Conservation (phyloP, 2,888 invertebrate species). For the Nebria salina region DNA sequence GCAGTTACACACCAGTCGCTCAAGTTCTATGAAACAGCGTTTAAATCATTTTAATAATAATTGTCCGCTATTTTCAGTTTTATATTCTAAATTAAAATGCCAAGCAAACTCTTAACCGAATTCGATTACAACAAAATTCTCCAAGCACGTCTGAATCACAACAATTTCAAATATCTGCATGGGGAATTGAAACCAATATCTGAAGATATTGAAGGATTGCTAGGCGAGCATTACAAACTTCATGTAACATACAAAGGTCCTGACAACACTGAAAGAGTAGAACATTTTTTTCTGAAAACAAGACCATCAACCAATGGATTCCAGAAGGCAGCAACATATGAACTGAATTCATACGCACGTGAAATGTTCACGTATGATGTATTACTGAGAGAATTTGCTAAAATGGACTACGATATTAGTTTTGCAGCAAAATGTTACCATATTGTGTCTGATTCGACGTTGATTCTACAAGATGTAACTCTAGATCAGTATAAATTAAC, state of each 20-base stretch:
- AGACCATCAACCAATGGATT: conserved; percentile 19
- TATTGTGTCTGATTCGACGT: conserved; percentile 52
- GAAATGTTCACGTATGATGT: conserved; percentile 54
- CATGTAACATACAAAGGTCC: conserved; percentile 47
- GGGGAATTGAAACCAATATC: conserved; percentile 48
- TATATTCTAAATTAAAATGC: too few relatives aligned
- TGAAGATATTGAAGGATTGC: conserved; percentile 50
- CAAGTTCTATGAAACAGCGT: too few relatives aligned
- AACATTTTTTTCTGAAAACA: conserved; percentile 5
- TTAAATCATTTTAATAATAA: too few relatives aligned
- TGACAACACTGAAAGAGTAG: not conserved
- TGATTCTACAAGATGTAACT: conserved; percentile 55
- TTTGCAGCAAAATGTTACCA: conserved; percentile 54
- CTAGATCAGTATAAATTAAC: conserved; percentile 49
- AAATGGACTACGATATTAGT: conserved; percentile 51
- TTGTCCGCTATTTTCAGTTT: too few relatives aligned
- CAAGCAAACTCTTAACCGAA: too few relatives aligned
- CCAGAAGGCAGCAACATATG: conserved; percentile 1
- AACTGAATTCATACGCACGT: conserved; percentile 53
- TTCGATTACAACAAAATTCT: conserved; percentile 24
- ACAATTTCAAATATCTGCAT: conserved; percentile 37
- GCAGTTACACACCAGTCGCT: too few relatives aligned
- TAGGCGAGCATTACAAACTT: conserved; percentile 51
- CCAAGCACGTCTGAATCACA: conserved; percentile 21
- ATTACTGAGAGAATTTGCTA: conserved; percentile 51